These are phyloP conservation scores for Agonopterix subpropinquella DNA, from an alignment of 2,888 invertebrate genomes.

Conservation along the genomic window DNA sequence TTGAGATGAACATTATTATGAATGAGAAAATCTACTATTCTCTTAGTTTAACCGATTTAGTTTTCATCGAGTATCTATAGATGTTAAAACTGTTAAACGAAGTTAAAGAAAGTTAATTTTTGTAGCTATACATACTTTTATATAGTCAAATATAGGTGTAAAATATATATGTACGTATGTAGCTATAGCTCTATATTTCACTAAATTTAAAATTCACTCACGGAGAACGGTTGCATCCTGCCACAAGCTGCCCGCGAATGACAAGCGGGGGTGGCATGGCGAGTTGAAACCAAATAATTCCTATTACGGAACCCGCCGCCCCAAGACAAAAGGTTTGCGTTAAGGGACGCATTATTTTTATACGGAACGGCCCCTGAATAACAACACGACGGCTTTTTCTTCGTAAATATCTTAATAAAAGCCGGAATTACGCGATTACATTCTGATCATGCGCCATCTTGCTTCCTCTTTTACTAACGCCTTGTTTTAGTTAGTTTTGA, in stretches of 20 bases:
- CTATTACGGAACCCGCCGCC: conserved; percentile 50
- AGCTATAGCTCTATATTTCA: too few species aligned
- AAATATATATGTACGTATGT: too few species aligned
- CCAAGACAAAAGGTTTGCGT: conserved; percentile 62
- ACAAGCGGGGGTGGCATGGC: conserved; percentile 61
- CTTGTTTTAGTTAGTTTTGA: conserved; percentile 49
- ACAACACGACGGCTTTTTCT: conserved; percentile 54
- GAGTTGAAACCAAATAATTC: conserved; percentile 43
- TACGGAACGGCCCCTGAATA: conserved; percentile 64
- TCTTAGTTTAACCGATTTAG: too few species aligned
- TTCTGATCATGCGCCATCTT: conserved; percentile 62
- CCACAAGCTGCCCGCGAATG: conserved; percentile 60
- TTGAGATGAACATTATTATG: too few species aligned
- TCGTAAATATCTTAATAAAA: conserved; percentile 70
- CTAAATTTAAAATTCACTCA: conserved; percentile 58
- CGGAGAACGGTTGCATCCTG: conserved; percentile 69
- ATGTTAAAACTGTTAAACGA: too few species aligned
- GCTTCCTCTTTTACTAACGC: conserved; percentile 56
- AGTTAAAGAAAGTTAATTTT: too few species aligned
- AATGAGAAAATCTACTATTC: too few species aligned
- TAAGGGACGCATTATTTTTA: conserved; percentile 70
- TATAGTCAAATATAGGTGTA: too few species aligned
- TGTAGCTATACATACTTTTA: too few species aligned
- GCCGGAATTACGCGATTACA: conserved; percentile 58
- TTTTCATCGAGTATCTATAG: too few species aligned